Base-by-base conservation (phyloP, 2,888 invertebrate species). In the Galerucella pusilla region DNA sequence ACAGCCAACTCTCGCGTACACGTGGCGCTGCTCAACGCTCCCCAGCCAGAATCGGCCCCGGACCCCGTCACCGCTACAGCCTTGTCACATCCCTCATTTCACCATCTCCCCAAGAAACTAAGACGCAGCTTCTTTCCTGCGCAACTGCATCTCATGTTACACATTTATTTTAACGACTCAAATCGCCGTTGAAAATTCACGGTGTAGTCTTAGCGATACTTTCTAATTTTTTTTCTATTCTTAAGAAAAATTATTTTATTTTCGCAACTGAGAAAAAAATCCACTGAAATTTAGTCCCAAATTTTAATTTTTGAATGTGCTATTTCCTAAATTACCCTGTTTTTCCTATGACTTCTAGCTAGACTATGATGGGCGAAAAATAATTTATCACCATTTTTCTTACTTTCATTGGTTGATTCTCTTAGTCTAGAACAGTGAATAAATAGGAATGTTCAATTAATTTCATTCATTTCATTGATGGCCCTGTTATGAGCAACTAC, bases 1-100 rank as follows among this genome's bases (percentile, higher is more conserved):
- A 74, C 81, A 79, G 71, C 79, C 82, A 84, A 83, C 84, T 83
- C 83, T 83, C 83, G 74, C 74, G 80, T 84, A 85, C 86, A 86
- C 85, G 85, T 86, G 86, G 84, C 69, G 67, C 14, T 68, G 46
- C 28, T 60, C 54, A 45, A 35, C 16, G 65, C 65, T 66, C 66
- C 71, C 42, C 35, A 61, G 61, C 35, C 61, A 61, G 61, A 61
- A 61, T 28, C 46, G 9, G n/a, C 59, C 45, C 59, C 68, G 60
- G 16, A 60, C 69, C 46, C 69, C 60, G 11, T 20, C 20, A 46
- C 60, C 60, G 59, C 49, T n/a, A 2, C 28, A 20, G 57, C 20
- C 46, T 45, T 16, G 45, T 46, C 45, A 46, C 46, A 45, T 65
- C 64, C 64, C 64, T 65, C 46, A 65, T 20, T 45, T 42, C 46